These are phyloP conservation scores for Macrosiphum euphorbiae DNA, from an alignment of 2,888 invertebrate genomes.

Conservation along the genomic window DNA sequence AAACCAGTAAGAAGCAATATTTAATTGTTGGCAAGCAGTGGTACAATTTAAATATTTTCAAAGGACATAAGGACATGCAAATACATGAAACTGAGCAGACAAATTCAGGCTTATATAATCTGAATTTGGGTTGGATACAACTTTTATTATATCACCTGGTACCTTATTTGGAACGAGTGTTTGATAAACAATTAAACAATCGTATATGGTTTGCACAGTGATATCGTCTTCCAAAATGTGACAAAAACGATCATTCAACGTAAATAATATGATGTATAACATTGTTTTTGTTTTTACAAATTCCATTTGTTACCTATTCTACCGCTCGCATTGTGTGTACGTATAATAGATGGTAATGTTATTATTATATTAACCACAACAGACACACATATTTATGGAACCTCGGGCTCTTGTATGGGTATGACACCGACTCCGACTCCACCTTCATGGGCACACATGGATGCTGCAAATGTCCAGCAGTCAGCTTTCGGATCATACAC, in stretches of 20 bases:
- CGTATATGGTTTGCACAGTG: neutral
- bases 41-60: neutral
- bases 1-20: neutral
- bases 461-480: constrained; percentile 80
- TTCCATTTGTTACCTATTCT: neutral
- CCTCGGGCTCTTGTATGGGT: constrained; percentile 70
- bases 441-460: constrained; percentile 90
- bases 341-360: neutral
- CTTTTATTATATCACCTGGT: neutral
- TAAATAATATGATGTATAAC: neutral
- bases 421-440: constrained; percentile 92
- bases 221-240: neutral
- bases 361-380: neutral
- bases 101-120: no score
- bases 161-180: neutral
- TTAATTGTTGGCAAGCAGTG: neutral
- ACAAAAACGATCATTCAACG: neutral
- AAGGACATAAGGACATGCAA: neutral
- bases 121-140: neutral
- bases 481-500: constrained; percentile 83
- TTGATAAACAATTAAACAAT: neutral
- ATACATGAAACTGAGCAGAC: neutral
- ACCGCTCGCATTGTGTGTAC: neutral
- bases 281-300: neutral
- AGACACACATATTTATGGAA: neutral